Percentiles rank a stretch among this genome's conserved stretches.
Conservation (phyloP, 2,888 invertebrate genomes). For the Parnassius smintheus region DNA sequence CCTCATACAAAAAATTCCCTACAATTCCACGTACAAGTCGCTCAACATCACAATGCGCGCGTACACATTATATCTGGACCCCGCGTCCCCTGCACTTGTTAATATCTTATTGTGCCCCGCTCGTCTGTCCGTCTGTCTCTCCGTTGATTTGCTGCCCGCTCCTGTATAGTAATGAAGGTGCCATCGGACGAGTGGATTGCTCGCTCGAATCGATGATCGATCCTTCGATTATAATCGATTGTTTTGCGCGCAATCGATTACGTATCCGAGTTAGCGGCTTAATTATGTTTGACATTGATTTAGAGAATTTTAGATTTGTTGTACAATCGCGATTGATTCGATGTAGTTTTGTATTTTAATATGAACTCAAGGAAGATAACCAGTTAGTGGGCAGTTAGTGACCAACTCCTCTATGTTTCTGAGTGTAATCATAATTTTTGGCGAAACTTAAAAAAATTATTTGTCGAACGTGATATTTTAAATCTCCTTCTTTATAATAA, state of each 20-base stretch:
- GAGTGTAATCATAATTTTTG: too few species aligned
- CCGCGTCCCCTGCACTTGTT: slow-evolving; percentile 48
- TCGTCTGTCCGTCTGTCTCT: slow-evolving; percentile 65
- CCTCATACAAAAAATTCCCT: slow-evolving; percentile 23
- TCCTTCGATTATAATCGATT: slow-evolving; percentile 57
- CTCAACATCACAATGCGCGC: slow-evolving; percentile 34
- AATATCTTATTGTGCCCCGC: slow-evolving; percentile 65
- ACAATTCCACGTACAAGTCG: slow-evolving; percentile 29
- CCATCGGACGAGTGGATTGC: slow-evolving; percentile 56
- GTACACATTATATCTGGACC: slow-evolving; percentile 38
- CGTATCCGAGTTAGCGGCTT: slow-evolving; percentile 42
- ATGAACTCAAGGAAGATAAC: not conserved
- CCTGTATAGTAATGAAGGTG: slow-evolving; percentile 71
- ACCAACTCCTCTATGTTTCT: too few species aligned
- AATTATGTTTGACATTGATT: slow-evolving; percentile 48
- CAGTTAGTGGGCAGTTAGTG: too few species aligned
- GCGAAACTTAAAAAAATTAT: too few species aligned
- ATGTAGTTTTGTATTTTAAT: slow-evolving; percentile 4
- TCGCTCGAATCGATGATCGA: slow-evolving; percentile 54
- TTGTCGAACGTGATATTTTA: too few species aligned
- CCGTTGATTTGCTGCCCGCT: slow-evolving; percentile 65
- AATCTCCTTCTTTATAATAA: too few species aligned
- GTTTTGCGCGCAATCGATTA: slow-evolving; percentile 58
- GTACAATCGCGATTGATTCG: slow-evolving; percentile 18
- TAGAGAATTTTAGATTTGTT: slow-evolving; percentile 28